phyloP scores from a whole-genome alignment of 2,888 invertebrate genomes.

The Agapostemon virescens region DNA sequence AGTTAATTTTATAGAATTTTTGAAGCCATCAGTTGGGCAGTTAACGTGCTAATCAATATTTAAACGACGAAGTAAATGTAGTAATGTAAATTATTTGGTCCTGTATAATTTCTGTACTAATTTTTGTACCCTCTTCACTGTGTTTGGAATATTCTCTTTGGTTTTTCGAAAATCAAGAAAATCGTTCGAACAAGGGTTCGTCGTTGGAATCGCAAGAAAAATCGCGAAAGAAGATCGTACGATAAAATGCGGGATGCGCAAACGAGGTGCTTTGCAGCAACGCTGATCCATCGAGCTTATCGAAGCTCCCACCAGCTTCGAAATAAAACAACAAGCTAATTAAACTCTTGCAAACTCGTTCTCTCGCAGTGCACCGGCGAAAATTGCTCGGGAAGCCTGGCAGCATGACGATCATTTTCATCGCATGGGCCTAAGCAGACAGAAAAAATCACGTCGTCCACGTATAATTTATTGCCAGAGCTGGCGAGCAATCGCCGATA shows the following conservation, averaged over 20 bases:
- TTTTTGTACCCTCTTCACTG: no score
- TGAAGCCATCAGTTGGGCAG: no score
- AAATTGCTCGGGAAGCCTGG: background rate
- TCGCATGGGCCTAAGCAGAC: background rate
- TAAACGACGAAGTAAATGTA: no score
- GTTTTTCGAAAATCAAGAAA: no score
- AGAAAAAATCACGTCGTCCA: constrained; percentile 27
- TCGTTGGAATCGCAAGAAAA: background rate
- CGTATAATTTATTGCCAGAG: constrained; percentile 22
- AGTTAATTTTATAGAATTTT: no score
- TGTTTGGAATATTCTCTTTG: no score
- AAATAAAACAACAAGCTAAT: background rate
- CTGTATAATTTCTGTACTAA: no score
- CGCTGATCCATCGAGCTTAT: background rate
- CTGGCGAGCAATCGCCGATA: background rate
- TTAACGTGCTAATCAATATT: no score
- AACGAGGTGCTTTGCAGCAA: background rate
- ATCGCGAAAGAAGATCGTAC: background rate
- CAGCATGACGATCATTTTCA: background rate
- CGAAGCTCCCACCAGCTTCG: background rate
- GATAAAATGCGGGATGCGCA: background rate
- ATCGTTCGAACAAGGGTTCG: no score
- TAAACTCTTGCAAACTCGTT: background rate
- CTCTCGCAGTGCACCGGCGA: background rate
- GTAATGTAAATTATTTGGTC: no score